Evolutionary conservation across 1,140 invertebrate species (phyloP).

Genomic region (Nymphalis io): DNA sequence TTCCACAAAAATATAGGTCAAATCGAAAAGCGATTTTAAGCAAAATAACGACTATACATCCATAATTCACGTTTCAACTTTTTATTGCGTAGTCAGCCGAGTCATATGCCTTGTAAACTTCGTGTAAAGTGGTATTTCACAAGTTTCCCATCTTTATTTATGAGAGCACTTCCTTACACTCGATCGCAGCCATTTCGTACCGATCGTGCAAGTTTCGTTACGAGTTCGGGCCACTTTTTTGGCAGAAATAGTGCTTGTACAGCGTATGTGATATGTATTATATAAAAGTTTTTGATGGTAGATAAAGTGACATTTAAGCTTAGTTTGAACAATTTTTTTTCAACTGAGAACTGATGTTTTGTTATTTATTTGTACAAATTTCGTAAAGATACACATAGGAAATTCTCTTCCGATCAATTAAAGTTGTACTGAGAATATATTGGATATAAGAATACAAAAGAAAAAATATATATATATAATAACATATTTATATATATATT

Average conservation of each 20-base stretch:
- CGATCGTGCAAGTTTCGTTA: conserved; percentile 31
- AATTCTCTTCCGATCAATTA: no score
- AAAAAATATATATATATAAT: no score
- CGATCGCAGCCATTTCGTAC: conserved; percentile 51
- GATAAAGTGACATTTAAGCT: background rate
- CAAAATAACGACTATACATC: conserved; percentile 10
- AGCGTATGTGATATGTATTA: conserved; percentile 19
- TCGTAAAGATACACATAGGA: no score
- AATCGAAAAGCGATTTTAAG: conserved; percentile 2
- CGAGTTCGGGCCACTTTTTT: conserved; percentile 38
- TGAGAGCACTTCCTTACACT: conserved; percentile 57
- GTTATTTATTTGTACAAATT: no score
- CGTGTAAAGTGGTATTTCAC: conserved; percentile 47
- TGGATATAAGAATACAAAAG: no score
- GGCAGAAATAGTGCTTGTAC: conserved; percentile 38
- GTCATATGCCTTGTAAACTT: conserved; percentile 56
- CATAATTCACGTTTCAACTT: conserved; percentile 34
- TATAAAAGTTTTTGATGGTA: conserved; percentile 28
- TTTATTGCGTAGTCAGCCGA: conserved; percentile 59
- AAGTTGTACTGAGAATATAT: no score
- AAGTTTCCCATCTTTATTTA: conserved; percentile 62
- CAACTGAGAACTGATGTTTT: no score
- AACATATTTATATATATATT: no score
- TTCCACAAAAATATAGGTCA: conserved; percentile 1
- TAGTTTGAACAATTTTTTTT: background rate